Percentiles rank a stretch among this genome's conserved stretches.
Evolutionary conservation across 37 sponge, comb jelly and placozoan genomes (phyloP).

Genomic region (Mnemiopsis leidyi): DNA sequence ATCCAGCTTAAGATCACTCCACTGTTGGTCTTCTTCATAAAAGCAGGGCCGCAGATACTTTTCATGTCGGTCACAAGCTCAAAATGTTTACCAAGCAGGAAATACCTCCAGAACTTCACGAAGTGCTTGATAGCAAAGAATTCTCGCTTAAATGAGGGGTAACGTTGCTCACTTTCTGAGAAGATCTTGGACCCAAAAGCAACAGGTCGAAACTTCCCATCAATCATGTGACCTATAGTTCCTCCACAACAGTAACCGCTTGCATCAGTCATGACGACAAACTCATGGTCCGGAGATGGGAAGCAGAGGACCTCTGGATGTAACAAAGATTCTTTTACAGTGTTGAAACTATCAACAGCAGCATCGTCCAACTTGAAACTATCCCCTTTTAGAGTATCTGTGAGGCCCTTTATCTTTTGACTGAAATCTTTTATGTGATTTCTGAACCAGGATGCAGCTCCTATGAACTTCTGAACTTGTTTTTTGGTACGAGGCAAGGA

Average conservation of each 20-base stretch:
- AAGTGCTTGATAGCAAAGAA: slow-evolving; percentile 20
- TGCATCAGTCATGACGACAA: slow-evolving; percentile 75
- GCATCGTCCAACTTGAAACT: slow-evolving; percentile 49
- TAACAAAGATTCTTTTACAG: slow-evolving; percentile 64
- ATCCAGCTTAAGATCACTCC: slow-evolving; percentile 21
- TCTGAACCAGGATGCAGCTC: background rate
- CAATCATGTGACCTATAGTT: slow-evolving; percentile 57
- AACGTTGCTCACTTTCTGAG: slow-evolving; percentile 62
- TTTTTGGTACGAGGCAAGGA: background rate
- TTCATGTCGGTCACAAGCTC: background rate
- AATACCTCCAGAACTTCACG: background rate
- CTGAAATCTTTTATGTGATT: slow-evolving; percentile 21
- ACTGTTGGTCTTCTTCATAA: slow-evolving; percentile 32
- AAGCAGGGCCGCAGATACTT: background rate
- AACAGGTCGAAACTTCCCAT: slow-evolving; percentile 67
- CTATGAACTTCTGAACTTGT: background rate
- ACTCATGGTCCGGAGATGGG: slow-evolving; percentile 63
- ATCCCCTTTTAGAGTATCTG: slow-evolving; percentile 59
- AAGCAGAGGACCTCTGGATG: slow-evolving; percentile 69
- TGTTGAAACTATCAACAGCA: slow-evolving; percentile 65
- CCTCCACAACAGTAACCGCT: slow-evolving; percentile 70
- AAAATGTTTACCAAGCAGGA: background rate
- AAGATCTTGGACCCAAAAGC: slow-evolving; percentile 67
- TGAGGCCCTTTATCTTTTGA: background rate
- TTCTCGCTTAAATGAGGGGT: slow-evolving; percentile 9